Conservation (phyloP, 2,113 vertebrate genomes). For the Trematomus loennbergii region DNA sequence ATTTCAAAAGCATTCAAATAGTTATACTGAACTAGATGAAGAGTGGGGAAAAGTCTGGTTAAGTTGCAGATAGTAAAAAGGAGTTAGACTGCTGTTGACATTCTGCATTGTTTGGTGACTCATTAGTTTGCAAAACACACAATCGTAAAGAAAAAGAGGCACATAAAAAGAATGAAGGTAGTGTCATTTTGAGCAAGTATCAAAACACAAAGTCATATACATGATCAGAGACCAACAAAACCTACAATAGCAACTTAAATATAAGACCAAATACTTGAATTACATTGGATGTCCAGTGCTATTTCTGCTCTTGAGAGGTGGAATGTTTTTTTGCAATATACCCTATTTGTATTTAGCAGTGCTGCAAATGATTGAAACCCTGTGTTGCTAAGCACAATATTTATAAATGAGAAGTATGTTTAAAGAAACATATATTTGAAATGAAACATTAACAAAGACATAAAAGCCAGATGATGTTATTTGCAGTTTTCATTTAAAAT, state of each 20-base stretch:
- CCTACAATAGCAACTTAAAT: constrained; percentile 14
- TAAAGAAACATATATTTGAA: not conserved
- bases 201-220: constrained; percentile 27
- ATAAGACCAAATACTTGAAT: not conserved
- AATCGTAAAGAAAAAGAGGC: constrained; percentile 15
- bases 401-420: not conserved
- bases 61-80: constrained; percentile 46
- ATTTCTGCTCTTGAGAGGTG: not conserved
- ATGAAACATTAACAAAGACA: constrained; percentile 18
- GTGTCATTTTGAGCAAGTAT: constrained; percentile 42
- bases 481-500: constrained; percentile 48
- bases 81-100: constrained; percentile 53
- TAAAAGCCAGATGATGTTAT: constrained; percentile 48
- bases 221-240: constrained; percentile 28
- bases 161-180: constrained; percentile 25
- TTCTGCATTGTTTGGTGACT: constrained; percentile 54
- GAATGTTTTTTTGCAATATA: not conserved
- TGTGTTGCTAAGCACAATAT: not conserved
- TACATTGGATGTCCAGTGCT: not conserved
- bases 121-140: constrained; percentile 59
- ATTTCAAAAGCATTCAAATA: constrained; percentile 67
- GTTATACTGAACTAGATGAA: constrained; percentile 53
- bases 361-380: not conserved
- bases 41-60: constrained; percentile 40
- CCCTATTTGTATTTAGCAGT: not conserved